Base-by-base conservation (phyloP, 1,140 invertebrate species). In the Hermetia illucens region DNA sequence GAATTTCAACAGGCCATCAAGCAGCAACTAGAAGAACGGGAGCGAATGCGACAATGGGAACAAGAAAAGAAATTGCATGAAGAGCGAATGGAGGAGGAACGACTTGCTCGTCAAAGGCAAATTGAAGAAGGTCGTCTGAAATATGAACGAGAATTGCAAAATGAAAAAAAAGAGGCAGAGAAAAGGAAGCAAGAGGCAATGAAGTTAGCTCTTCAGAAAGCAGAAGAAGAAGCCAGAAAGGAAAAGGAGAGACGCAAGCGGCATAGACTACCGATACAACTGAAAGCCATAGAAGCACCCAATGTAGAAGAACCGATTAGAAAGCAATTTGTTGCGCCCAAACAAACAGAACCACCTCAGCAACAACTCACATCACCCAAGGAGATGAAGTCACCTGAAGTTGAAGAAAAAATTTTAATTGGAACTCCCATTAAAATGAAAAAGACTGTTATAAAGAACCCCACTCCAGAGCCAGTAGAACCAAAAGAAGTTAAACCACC, bases 1-100 rank as follows among this genome's bases (percentile, higher is more conserved):
- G 74, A 77, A 44, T 69, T 77, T 34, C 77, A 80, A 44, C 70
- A 69, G 40, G 76, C 74, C 2, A 77, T 81, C 24, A 70, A 74
- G 36, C 63, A 74, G 46, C 78, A 81, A 45, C 54, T 79, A 3
- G 73, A 76, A 41, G 76, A 79, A 47, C 61, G 70, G 12, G 73
- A 79, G 43, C 50, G 59, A 25, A 61, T 64, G 21, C 59, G 69
- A 2, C 69, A 67, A 33, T 71, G 74, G 49, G 76, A 79, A 42
- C 58, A 63, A 27, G 70, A 74, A 35, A 61, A 57, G 17, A 55
- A 61, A n/a, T 44, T 68, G 8, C 54, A 55, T 38, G 75, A 79
- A 44, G 75, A 79, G 48, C 55, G 53, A 24, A 53, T 68, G 38
- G 74, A 77, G 44, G 75, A 78, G 37, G 62, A 73, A 32, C 58